Conservation (phyloP, 2,888 invertebrate species). For the Isotomurus palustris region DNA sequence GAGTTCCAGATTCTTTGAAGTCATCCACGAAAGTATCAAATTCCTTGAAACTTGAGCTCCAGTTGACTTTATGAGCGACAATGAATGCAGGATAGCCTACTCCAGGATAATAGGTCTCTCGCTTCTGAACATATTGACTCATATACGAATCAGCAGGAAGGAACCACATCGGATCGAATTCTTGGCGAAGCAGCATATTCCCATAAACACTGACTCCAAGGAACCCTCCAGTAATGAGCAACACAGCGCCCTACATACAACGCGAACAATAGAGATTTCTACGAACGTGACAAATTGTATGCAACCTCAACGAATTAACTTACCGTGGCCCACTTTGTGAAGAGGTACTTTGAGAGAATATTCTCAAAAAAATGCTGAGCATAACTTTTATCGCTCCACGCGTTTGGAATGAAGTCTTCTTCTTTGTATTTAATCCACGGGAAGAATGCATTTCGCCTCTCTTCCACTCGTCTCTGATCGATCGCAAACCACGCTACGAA, state of each 20-base stretch:
- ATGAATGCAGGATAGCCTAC: constrained; percentile 61
- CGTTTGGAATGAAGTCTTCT: constrained; percentile 55
- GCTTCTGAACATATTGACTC: constrained; percentile 58
- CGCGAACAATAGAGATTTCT: constrained; percentile 11
- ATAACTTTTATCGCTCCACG: constrained; percentile 56
- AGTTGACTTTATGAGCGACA: constrained; percentile 64
- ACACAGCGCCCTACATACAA: constrained; percentile 54
- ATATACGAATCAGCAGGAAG: constrained; percentile 67
- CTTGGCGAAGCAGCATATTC: constrained; percentile 63
- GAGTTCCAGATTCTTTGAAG: constrained; percentile 56
- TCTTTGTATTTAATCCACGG: constrained; percentile 61
- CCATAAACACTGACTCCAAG: constrained; percentile 62
- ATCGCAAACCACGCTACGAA: constrained; percentile 73
- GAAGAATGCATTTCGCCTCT: constrained; percentile 61
- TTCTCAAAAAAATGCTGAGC: constrained; percentile 59
- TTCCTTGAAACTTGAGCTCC: constrained; percentile 59
- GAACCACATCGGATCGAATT: constrained; percentile 74
- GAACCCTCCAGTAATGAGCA: constrained; percentile 59
- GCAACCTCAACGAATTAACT: constrained; percentile 17
- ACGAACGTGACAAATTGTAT: background rate
- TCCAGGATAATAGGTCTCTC: constrained; percentile 61
- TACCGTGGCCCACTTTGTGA: constrained; percentile 64
- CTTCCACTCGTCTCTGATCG: constrained; percentile 62
- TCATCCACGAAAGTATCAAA: constrained; percentile 57
- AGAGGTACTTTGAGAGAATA: constrained; percentile 62